A percentile compares a stretch with the other conserved stretches of the same genome.
Evolutionary conservation across 2,888 invertebrate genomes (phyloP).

Genomic region (Myathropa florea): DNA sequence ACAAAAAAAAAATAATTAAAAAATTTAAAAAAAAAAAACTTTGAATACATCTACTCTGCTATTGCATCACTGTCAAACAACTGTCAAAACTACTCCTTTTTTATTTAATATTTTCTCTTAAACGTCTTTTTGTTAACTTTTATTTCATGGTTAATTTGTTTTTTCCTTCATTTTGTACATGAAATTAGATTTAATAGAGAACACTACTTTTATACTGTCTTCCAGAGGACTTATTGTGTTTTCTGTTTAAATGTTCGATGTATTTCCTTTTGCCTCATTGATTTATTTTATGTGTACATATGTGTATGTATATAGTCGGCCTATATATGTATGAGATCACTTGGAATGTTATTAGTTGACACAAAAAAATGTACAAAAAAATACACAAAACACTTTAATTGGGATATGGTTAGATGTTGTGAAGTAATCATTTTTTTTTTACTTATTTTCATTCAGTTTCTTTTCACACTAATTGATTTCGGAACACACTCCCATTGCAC

Average conservation of each 20-base stretch:
- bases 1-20: conserved; percentile 27
- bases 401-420: conserved; percentile 58
- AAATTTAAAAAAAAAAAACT: neutral
- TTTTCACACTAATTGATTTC: conserved; percentile 25
- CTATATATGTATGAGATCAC: conserved; percentile 7
- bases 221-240: conserved; percentile 8
- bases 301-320: neutral
- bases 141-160: neutral
- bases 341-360: conserved; percentile 39
- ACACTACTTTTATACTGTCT: conserved; percentile 5
- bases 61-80: conserved; percentile 67
- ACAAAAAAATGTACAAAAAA: neutral
- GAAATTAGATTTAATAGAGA: conserved; percentile 24
- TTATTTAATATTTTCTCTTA: conserved; percentile 15
- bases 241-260: conserved; percentile 52
- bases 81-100: conserved; percentile 29
- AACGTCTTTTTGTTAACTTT: conserved; percentile 18
- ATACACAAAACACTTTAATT: conserved; percentile 33
- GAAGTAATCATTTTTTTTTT: conserved; percentile 2
- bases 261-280: neutral
- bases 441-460: neutral
- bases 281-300: conserved; percentile 25
- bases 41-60: conserved; percentile 55
- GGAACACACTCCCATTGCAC: conserved; percentile 12
- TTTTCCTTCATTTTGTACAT: conserved; percentile 4